Base-by-base conservation (phyloP, 2,113 vertebrate genomes). In the Gambusia holbrooki region DNA sequence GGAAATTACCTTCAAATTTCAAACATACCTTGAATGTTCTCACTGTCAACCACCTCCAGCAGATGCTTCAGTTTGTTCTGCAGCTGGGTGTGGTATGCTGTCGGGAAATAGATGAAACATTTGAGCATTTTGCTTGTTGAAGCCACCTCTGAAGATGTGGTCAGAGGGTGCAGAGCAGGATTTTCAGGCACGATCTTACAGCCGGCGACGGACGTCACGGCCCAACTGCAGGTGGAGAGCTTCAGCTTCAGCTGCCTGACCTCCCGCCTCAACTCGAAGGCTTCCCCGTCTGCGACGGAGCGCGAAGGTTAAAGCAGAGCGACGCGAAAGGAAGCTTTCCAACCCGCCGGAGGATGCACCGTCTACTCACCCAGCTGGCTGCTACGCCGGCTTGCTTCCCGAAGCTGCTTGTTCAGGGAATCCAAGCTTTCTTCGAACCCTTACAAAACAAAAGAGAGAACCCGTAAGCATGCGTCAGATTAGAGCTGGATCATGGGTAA, bases 21-120 rank as follows among this genome's bases (percentile, higher is more conserved):
- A 19, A 63, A 68, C 87, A 54, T 60, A 89, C 89, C 25, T 30
- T 62, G 45, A 66, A 70, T 74, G 10, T 15, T 32, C 3, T 87
- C 76, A 51, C 12, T 45, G 8, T 88, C 78, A 33, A 32, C 48
- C 3, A 12, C 73, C 4, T 75, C 64, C 68, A 85, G 74, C 35
- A 75, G 48, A 8, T 75, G 30, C 2, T 76, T 67, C 69, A 89
- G n/a, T 65, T 66, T 69, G 7, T 10, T 61, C 4, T 73, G 30
- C 48, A 89, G 32, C 11, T 88, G 74, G 54, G 2, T 28, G 69
- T 77, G 69, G 70, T 82, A 69, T 1, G 69, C 89, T 89, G 86
- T 33, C 27, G 37, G 66, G 33, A 62, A 72, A 75, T 60, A 1
- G 22, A 8, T 7, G 1, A 58, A 58, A 58, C 51, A 58, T 58